These are phyloP conservation scores for Cancer borealis DNA, from an alignment of 2,888 invertebrate species.

Conservation along the genomic window DNA sequence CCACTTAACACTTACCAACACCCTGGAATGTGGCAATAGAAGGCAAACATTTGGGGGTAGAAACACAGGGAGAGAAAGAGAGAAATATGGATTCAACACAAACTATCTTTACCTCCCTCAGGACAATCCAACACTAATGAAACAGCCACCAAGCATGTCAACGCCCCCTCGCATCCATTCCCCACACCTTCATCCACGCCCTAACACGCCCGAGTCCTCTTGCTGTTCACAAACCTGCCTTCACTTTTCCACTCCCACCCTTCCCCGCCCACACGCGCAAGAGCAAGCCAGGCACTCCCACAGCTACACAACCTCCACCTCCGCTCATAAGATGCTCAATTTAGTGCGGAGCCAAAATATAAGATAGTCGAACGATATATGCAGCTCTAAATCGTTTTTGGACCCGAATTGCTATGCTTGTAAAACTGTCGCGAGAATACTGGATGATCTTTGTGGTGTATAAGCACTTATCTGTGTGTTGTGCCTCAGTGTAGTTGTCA, in stretches of 20 bases:
- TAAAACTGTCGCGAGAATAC: not conserved
- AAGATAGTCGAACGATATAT: not conserved
- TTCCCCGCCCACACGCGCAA: not conserved
- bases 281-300: not conserved
- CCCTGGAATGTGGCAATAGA: not conserved
- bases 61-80: not conserved
- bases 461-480: not conserved
- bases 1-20: not conserved
- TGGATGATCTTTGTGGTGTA: not conserved
- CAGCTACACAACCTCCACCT: not conserved
- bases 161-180: not conserved
- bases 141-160: not conserved
- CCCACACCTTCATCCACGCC: not conserved
- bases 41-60: not conserved
- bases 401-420: not conserved
- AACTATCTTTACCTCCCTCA: not conserved
- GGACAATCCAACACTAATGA: not conserved
- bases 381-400: not conserved
- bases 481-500: not conserved
- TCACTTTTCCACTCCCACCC: not conserved
- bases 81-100: constrained; percentile 16
- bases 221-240: not conserved
- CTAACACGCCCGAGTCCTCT: not conserved
- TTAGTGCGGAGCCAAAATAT: not conserved
- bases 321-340: not conserved